Evolutionary conservation across 2,113 vertebrate species (phyloP), one percentile per base, ranked within the genome.

Genomic region (Amblyornis subalaris): DNA sequence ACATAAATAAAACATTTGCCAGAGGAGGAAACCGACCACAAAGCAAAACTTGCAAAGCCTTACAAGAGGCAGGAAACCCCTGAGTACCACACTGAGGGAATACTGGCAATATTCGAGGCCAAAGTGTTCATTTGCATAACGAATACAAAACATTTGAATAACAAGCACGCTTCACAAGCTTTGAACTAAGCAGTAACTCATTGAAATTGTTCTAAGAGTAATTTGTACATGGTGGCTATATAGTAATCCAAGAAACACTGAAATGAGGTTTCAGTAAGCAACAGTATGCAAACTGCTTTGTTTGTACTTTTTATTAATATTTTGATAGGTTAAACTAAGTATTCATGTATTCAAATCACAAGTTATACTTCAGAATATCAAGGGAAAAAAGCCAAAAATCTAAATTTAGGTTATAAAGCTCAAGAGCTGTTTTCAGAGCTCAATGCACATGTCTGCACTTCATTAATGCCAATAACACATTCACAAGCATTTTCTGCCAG

Each of bases 401-500:
- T 71, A 38, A 57, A 75, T 36, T 53, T 65, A 82, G 51, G 17
- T 67, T 75, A 14, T 8, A 73, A 73, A 89, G 57, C 45, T 94
- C 62, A 33, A 60, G 57, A 91, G 53, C 29, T 81, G 69, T 81
- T 91, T 86, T 58, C 65, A 85, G 58, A 81, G 53, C 64, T 70
- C 77, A 74, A 0, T 76, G 47, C 31, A 44, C 25, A 89, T 44
- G 50, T 71, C 21, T 42, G 47, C 28, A 76, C 65, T 65, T 92
- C 62, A 72, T 73, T 84, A 92, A 69, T 10, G 4, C 79, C 47
- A 42, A 38, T 71, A 93, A 85, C 20, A 73, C 38, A 85, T 42
- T 80, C 85, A 85, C 53, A 91, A 91, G 61, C 25, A 2, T 57
- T 93, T 92, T 95, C 69, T 92, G 91, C 55, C 79, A 90, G 77